These are phyloP conservation scores for Siniperca chuatsi DNA, from an alignment of 2,113 vertebrate species.

Conservation along the genomic window DNA sequence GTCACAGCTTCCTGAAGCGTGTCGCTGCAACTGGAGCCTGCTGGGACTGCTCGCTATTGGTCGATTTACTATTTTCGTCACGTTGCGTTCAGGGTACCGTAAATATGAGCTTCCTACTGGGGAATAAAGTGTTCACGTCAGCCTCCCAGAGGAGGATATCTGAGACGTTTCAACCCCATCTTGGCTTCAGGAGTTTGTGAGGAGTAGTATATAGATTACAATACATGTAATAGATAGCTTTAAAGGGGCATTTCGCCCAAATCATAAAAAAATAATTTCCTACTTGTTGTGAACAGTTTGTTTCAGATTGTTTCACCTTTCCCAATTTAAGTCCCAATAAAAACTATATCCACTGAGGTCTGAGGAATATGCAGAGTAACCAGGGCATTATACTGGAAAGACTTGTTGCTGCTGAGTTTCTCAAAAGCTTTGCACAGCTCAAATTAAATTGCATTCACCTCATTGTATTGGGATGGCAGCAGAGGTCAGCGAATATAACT, in stretches of 20 bases:
- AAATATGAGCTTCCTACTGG: conserved; percentile 25
- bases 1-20: conserved; percentile 35
- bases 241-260: background rate
- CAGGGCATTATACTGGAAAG: too few species aligned
- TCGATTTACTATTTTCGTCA: conserved; percentile 16
- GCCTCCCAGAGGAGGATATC: background rate
- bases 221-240: background rate
- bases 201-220: background rate
- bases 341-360: too few species aligned
- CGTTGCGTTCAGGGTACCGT: conserved; percentile 30
- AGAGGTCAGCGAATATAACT: too few species aligned
- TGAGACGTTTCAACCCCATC: background rate
- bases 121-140: background rate
- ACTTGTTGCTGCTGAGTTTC: too few species aligned
- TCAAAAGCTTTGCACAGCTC: too few species aligned
- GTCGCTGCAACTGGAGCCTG: background rate
- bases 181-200: background rate
- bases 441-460: too few species aligned
- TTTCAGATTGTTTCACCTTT: too few species aligned
- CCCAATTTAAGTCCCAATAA: too few species aligned
- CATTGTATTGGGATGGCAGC: too few species aligned
- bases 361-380: too few species aligned
- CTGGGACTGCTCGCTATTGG: conserved; percentile 3
- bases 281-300: too few species aligned
- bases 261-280: background rate